These are phyloP conservation scores for Eretmochelys imbricata DNA, from an alignment of 2,113 vertebrate genomes.

Conservation along the genomic window DNA sequence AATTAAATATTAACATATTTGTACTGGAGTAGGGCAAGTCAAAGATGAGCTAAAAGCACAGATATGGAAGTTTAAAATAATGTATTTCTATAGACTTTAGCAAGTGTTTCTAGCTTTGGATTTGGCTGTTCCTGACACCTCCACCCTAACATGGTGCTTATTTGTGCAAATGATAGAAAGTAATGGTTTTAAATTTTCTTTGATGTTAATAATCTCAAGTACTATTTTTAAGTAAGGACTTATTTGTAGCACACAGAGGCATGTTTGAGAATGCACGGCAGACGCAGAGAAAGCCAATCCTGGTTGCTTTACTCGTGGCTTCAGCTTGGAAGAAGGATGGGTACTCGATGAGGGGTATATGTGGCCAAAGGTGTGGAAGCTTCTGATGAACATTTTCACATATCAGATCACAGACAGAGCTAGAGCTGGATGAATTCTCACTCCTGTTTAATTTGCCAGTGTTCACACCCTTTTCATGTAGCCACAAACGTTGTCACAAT, in stretches of 20 bases:
- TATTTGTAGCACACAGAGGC: not conserved
- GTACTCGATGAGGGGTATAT: not conserved
- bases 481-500: not conserved
- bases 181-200: no score
- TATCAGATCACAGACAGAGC: not conserved
- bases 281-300: not conserved
- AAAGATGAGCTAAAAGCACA: not conserved
- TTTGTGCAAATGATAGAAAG: slow-evolving; percentile 4
- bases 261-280: not conserved
- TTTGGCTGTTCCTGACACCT: not conserved
- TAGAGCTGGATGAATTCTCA: not conserved
- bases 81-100: not conserved
- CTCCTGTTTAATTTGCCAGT: not conserved
- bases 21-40: not conserved
- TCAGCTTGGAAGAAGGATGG: slow-evolving; percentile 2
- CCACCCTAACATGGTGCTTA: not conserved
- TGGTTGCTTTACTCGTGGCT: slow-evolving; percentile 49
- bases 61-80: not conserved
- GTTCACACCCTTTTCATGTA: rapidly evolving
- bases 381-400: not conserved
- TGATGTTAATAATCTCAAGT: no score
- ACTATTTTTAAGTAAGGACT: no score
- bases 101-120: not conserved
- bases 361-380: not conserved
- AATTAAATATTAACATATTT: not conserved